These are phyloP conservation scores for Nephrotoma appendiculata DNA, from an alignment of 2,888 invertebrate genomes.

Conservation along the genomic window DNA sequence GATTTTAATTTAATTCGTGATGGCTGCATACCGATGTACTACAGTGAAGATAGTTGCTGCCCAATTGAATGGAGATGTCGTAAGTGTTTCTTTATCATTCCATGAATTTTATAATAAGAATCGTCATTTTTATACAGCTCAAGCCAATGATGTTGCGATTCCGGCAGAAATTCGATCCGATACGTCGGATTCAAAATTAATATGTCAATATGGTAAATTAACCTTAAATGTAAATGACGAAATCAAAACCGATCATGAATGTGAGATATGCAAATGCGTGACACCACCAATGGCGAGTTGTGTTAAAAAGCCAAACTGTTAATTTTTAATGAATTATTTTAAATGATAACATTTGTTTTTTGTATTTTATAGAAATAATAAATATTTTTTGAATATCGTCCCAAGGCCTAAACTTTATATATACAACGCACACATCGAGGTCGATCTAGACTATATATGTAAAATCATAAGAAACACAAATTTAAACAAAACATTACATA, in stretches of 20 bases:
- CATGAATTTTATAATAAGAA: no score
- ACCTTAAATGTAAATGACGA: conserved; percentile 34
- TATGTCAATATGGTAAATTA: conserved; percentile 34
- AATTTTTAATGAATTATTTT: no score
- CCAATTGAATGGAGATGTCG: conserved; percentile 16
- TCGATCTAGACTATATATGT: no score
- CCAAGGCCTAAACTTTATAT: no score
- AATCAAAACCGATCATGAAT: conserved; percentile 29
- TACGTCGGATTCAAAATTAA: conserved; percentile 8
- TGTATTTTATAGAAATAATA: no score
- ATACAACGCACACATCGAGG: no score
- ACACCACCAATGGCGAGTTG: conserved; percentile 37
- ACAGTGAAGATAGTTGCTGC: conserved; percentile 13
- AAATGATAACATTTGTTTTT: no score
- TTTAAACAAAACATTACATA: no score
- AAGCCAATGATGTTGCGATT: neutral
- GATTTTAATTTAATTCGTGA: conserved; percentile 11
- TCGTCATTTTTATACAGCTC: neutral
- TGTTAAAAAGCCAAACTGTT: conserved; percentile 11
- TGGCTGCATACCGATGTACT: conserved; percentile 15
- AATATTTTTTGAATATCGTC: no score
- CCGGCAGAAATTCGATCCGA: neutral
- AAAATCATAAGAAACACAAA: no score
- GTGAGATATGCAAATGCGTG: conserved; percentile 32
- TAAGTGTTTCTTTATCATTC: conserved; percentile 21